Evolutionary conservation across 2,888 invertebrate species (phyloP).

Genomic region (Tolmerus cingulatus): DNA sequence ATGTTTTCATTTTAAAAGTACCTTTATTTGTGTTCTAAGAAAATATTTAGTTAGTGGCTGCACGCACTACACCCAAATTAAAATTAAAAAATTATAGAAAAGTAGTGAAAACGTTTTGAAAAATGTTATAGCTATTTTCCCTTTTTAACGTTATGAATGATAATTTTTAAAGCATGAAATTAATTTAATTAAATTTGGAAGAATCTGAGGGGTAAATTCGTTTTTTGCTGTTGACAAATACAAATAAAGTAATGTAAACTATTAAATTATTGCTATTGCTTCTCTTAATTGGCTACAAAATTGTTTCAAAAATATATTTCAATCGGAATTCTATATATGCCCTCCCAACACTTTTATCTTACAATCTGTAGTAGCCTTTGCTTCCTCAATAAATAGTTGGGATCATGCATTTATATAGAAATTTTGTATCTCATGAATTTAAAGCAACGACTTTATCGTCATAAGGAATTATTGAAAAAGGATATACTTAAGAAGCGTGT

Average conservation of each 20-base stretch:
- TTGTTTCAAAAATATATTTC: background rate
- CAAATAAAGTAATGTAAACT: background rate
- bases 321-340: conserved; percentile 41
- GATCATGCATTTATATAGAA: conserved; percentile 48
- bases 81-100: no score
- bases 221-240: background rate
- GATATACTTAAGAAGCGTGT: conserved; percentile 92
- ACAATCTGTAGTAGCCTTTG: conserved; percentile 23
- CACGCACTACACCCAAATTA: no score
- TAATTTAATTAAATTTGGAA: no score
- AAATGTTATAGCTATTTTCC: no score
- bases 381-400: conserved; percentile 39
- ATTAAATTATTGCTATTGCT: background rate
- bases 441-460: conserved; percentile 81
- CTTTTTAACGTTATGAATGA: no score
- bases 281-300: background rate
- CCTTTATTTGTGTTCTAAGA: background rate
- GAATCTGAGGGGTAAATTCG: background rate
- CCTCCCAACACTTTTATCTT: conserved; percentile 43
- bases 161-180: no score
- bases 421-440: conserved; percentile 60
- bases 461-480: conserved; percentile 91
- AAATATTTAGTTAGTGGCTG: background rate
- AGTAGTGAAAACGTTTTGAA: no score
- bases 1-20: background rate